These are phyloP conservation scores for Grus americana DNA, from an alignment of 2,113 vertebrate genomes.

Conservation along the genomic window DNA sequence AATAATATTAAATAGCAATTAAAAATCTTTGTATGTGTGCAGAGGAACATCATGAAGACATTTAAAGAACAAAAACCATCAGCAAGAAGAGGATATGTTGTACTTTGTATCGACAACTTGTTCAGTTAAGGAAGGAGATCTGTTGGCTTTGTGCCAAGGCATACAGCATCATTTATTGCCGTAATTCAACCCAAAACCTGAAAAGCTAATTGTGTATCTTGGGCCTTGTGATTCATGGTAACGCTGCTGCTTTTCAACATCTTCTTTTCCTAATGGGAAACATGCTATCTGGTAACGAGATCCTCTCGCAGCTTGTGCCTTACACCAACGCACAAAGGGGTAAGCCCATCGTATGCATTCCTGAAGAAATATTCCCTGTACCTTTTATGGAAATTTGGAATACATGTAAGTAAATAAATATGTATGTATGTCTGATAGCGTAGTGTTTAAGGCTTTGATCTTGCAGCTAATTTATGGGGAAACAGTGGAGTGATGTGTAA, in stretches of 20 bases:
- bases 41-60: background rate
- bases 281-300: background rate
- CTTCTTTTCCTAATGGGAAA: background rate
- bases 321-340: background rate
- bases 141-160: background rate
- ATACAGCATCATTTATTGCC: background rate
- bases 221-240: background rate
- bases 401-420: background rate
- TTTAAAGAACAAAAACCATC: background rate
- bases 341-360: accelerated
- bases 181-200: background rate
- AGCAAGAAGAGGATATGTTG: background rate
- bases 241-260: background rate
- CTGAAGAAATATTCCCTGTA: background rate
- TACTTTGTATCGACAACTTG: background rate
- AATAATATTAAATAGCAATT: conserved; percentile 15
- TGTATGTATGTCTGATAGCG: background rate
- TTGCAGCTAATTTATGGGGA: background rate
- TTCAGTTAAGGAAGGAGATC: background rate
- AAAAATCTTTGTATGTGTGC: background rate
- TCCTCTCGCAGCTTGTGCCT: background rate
- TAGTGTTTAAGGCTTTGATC: background rate
- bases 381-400: background rate
- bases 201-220: background rate
- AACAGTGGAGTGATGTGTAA: background rate